Evolutionary conservation across 1,140 invertebrate species (phyloP).

Genomic region (Tribolium madens): DNA sequence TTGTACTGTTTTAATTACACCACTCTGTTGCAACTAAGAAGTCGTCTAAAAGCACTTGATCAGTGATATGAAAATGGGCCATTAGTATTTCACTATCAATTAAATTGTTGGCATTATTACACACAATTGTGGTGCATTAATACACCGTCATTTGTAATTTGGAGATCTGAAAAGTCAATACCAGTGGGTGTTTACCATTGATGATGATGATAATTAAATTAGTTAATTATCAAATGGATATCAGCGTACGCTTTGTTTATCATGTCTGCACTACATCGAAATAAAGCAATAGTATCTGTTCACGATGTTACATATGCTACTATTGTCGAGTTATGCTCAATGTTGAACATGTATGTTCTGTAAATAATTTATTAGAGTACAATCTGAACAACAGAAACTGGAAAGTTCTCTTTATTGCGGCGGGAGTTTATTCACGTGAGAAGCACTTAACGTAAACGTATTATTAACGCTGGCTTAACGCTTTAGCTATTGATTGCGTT

Average conservation of each 20-base stretch:
- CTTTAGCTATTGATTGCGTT: slow-evolving; percentile 47
- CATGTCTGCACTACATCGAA: slow-evolving; percentile 9
- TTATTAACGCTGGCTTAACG: slow-evolving; percentile 47
- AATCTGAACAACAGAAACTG: slow-evolving; percentile 11
- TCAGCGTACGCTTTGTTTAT: not conserved
- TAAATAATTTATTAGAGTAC: slow-evolving; percentile 31
- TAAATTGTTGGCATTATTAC: not conserved
- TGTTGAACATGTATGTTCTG: slow-evolving; percentile 6
- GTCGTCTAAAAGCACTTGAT: not conserved
- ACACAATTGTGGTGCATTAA: slow-evolving; percentile 3
- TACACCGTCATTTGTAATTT: slow-evolving; percentile 13
- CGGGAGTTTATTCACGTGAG: slow-evolving; percentile 32
- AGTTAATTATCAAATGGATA: slow-evolving; percentile 37
- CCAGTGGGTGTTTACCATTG: slow-evolving; percentile 11
- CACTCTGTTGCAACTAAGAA: slow-evolving; percentile 14
- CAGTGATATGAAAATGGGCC: not conserved
- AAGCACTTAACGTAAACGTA: slow-evolving; percentile 46
- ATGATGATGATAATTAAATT: slow-evolving; percentile 27
- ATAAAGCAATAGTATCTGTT: slow-evolving; percentile 6
- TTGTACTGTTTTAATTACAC: not conserved
- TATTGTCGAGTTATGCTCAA: not conserved
- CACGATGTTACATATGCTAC: not conserved
- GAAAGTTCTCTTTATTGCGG: slow-evolving; percentile 39
- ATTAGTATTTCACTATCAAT: slow-evolving; percentile 9
- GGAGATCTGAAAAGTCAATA: not conserved